These are phyloP conservation scores for Halcyon badia DNA, from an alignment of 2,797 vertebrate genomes.

Conservation along the genomic window DNA sequence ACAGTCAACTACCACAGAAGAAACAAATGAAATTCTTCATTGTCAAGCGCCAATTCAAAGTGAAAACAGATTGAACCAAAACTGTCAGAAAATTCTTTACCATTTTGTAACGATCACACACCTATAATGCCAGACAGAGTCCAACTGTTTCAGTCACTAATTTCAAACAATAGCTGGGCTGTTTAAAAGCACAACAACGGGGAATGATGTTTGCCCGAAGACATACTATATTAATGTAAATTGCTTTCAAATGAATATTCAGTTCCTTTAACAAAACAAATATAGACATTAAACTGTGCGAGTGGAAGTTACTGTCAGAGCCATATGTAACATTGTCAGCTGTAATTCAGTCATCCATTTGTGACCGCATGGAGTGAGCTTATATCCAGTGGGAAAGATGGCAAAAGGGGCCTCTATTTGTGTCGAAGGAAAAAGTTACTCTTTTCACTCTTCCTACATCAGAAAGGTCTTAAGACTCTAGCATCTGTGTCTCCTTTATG, in stretches of 20 bases:
- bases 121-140: not conserved
- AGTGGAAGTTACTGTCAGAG: not conserved
- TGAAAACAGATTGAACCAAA: slow-evolving; percentile 44
- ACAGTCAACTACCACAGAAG: not conserved
- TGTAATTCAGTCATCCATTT: not conserved
- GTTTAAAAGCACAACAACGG: not conserved
- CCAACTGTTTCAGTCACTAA: slow-evolving; percentile 12
- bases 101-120: not conserved
- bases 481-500: not conserved
- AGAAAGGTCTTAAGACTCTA: not conserved
- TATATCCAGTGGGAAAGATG: not conserved
- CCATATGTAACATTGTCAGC: no score
- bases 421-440: not conserved
- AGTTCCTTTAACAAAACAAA: slow-evolving; percentile 17
- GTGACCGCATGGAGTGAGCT: not conserved
- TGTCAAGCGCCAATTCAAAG: slow-evolving; percentile 17
- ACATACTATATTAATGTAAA: slow-evolving; percentile 12
- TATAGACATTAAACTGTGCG: not conserved
- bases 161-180: slow-evolving; percentile 32
- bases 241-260: slow-evolving; percentile 32
- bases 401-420: not conserved
- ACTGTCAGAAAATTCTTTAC: not conserved
- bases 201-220: slow-evolving; percentile 31
- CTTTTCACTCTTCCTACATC: not conserved
- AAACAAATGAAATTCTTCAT: not conserved